Evolutionary conservation across 2,888 invertebrate species (phyloP).

Genomic region (Spialia ferax): DNA sequence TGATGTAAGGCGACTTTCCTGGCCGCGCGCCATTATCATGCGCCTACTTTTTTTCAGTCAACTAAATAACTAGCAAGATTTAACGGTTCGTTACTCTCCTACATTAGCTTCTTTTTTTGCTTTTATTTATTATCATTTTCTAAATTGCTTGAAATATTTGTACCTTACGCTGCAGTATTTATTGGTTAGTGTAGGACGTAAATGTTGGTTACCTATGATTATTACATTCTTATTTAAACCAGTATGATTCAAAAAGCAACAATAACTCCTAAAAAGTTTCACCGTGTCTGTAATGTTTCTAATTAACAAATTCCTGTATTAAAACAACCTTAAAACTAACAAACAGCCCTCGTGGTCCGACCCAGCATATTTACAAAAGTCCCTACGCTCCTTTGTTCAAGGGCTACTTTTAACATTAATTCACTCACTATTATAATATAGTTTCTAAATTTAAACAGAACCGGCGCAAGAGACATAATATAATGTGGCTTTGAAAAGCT

Average conservation of each 20-base stretch:
- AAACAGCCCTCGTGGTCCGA: neutral
- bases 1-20: neutral
- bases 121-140: no score
- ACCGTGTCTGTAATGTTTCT: neutral
- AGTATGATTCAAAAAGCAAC: neutral
- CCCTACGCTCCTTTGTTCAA: constrained; percentile 18
- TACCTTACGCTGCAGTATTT: no score
- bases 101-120: no score
- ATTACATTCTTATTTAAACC: neutral
- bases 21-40: constrained; percentile 4
- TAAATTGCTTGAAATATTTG: no score
- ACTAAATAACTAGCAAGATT: no score
- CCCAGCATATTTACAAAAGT: constrained; percentile 18
- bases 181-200: no score
- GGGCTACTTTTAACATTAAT: constrained; percentile 23
- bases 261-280: neutral
- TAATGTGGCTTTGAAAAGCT: constrained; percentile 72
- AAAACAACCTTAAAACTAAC: neutral
- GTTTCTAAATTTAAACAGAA: constrained; percentile 31
- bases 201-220: no score
- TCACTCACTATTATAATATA: constrained; percentile 29
- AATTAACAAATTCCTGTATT: neutral
- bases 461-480: constrained; percentile 46
- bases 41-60: no score
- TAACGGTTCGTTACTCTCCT: no score